Evolutionary conservation across 35 echinoderm and acorn worm genomes (phyloP), one percentile per base, ranked within the genome.

Genomic region (Heliocidaris tuberculata): DNA sequence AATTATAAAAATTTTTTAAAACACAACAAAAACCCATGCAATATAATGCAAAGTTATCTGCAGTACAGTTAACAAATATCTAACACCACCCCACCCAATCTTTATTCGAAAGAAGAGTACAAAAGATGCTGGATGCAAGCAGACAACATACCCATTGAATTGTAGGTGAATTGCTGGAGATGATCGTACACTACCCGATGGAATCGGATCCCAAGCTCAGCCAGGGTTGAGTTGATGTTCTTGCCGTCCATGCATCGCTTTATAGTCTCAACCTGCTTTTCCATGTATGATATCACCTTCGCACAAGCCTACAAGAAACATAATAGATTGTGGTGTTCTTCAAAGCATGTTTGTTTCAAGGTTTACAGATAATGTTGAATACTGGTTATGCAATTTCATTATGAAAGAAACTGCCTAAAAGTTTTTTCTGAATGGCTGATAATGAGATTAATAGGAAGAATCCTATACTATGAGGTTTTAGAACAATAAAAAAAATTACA

Each of bases 151-250:
- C 98, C 98, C 85, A 94, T 93, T 54, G 96, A 95, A 93, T 99
- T 99, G 93, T 99, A 99, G 19, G 96, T 88, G 65, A 96, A 99
- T 49, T 96, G 95, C 85, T 99, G 98, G 15, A 99, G 95, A 93
- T 99, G 98, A 89, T 99, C 98, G 17, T 94, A 97, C 60, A 99
- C 95, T 9, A 97, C 96, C 60, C 96, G 60, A 92, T 99, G 98
- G 88, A 99, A 97, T 90, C 98, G 71, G 15, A 99, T 97, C 31
- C 98, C 98, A 96, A 99, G 97, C 94, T 99, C 98, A 47, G 96
- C 70, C 54, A 97, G 85, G 30, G 97, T 95, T 42, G 96, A 94
- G 19, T 95, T 96, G 95, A 99, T 95, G 88, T 99, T 99, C 94
- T 99, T 99, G 17, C 98, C 98, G 95, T 99, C 98, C 60, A 99